Conservation (phyloP, 2,888 invertebrate species). For the Dryobota labecula region DNA sequence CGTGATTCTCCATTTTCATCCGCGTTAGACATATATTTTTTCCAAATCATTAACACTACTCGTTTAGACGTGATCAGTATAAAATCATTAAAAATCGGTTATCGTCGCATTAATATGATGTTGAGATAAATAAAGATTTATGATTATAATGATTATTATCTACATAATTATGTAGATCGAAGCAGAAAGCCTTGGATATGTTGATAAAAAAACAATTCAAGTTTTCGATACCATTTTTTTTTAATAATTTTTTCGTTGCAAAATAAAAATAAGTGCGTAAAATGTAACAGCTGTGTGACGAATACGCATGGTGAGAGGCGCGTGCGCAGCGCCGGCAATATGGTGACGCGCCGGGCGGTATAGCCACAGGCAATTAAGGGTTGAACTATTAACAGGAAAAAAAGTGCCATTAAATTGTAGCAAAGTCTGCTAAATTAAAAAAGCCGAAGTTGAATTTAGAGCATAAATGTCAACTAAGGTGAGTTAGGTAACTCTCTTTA, state of each 20-base stretch:
- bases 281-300: constrained; percentile 51
- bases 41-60: too few relatives aligned
- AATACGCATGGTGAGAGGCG: constrained; percentile 56
- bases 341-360: constrained; percentile 71
- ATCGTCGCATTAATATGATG: too few relatives aligned
- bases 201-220: not conserved
- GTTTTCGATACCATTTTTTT: not conserved
- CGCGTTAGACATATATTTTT: too few relatives aligned
- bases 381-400: constrained; percentile 17
- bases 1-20: too few relatives aligned
- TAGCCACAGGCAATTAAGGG: constrained; percentile 43
- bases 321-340: constrained; percentile 72
- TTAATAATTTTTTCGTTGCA: not conserved
- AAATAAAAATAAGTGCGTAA: constrained; percentile 15
- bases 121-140: too few relatives aligned
- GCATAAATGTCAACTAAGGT: too few relatives aligned
- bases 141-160: too few relatives aligned
- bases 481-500: too few relatives aligned
- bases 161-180: not conserved
- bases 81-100: too few relatives aligned
- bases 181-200: not conserved
- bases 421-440: not conserved
- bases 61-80: too few relatives aligned
- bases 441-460: not conserved
- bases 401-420: constrained; percentile 23